A percentile compares a stretch with the other conserved stretches of the same genome.
Conservation (phyloP, 2,888 invertebrate genomes). For the Drosophila pullipes region DNA sequence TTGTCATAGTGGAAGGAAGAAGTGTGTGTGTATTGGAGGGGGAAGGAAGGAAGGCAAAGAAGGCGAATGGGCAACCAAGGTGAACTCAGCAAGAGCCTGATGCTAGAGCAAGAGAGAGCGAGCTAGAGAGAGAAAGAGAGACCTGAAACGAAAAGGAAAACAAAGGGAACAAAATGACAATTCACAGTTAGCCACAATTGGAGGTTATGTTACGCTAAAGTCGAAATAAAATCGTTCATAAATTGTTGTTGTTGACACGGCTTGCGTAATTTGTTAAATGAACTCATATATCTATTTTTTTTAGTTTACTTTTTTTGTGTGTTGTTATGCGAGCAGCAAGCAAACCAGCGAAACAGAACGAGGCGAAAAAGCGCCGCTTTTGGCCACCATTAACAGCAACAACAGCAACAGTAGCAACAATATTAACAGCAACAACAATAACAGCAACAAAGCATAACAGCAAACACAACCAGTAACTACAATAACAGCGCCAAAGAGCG, state of each 20-base stretch:
- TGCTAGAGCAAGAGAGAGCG: constrained; percentile 13
- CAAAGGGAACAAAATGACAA: constrained; percentile 58
- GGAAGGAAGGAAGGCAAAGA: not conserved
- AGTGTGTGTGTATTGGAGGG: not conserved
- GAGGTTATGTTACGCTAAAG: constrained; percentile 50
- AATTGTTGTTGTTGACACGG: constrained; percentile 14
- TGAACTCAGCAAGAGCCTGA: constrained; percentile 34
- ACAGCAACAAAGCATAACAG: constrained; percentile 33
- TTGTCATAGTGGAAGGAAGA: constrained; percentile 38
- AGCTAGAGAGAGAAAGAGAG: constrained; percentile 23
- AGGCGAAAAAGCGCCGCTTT: constrained; percentile 36
- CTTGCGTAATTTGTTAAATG: constrained; percentile 44
- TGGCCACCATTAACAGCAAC: constrained; percentile 42
- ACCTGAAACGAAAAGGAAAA: constrained; percentile 48
- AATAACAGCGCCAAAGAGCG: not conserved
- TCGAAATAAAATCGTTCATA: constrained; percentile 48
- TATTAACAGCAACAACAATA: constrained; percentile 28
- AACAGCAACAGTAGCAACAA: constrained; percentile 27
- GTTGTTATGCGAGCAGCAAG: constrained; percentile 27
- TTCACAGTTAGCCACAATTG: constrained; percentile 33
- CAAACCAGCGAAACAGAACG: constrained; percentile 49
- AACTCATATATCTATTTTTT: constrained; percentile 2
- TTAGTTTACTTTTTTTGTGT: not conserved
- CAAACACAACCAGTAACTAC: constrained; percentile 9
- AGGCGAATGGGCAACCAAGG: constrained; percentile 39